Evolutionary conservation across 2,113 vertebrate species (phyloP).

Genomic region (Dasyurus viverrinus): DNA sequence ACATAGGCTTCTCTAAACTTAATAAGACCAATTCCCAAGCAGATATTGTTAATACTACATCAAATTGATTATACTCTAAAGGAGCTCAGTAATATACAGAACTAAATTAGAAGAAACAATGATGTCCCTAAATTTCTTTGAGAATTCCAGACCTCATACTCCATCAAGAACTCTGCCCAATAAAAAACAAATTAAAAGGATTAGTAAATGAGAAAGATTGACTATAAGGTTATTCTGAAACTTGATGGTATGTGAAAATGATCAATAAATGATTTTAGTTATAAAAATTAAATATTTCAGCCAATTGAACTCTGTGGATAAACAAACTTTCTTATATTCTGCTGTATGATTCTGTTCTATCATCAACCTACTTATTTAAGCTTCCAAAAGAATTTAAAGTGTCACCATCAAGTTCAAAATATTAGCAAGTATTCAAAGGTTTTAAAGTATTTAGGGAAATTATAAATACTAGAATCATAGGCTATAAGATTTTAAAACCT

Average conservation of each 20-base stretch:
- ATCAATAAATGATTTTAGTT: neutral
- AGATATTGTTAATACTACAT: neutral
- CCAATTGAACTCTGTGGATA: neutral
- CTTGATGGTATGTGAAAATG: neutral
- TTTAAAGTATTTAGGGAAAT: conserved; percentile 5
- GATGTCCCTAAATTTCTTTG: neutral
- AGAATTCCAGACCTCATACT: neutral
- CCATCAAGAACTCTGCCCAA: neutral
- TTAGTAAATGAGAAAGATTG: neutral
- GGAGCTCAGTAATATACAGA: neutral
- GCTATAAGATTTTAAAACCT: neutral
- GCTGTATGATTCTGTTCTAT: neutral
- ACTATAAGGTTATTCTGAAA: neutral
- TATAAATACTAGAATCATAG: neutral
- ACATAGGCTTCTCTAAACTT: neutral
- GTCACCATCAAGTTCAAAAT: conserved; percentile 31
- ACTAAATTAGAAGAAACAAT: neutral
- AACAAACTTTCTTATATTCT: neutral
- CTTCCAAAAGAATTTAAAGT: neutral
- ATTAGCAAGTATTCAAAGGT: neutral
- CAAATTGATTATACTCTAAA: neutral
- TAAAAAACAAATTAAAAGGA: neutral
- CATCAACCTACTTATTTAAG: neutral
- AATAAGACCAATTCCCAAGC: neutral
- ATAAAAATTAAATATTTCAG: neutral